A percentile compares a stretch with the other conserved stretches of the same genome.
These are phyloP conservation scores for Tetraodon nigroviridis DNA, from an alignment of 2,113 vertebrate genomes.

Conservation along the genomic window DNA sequence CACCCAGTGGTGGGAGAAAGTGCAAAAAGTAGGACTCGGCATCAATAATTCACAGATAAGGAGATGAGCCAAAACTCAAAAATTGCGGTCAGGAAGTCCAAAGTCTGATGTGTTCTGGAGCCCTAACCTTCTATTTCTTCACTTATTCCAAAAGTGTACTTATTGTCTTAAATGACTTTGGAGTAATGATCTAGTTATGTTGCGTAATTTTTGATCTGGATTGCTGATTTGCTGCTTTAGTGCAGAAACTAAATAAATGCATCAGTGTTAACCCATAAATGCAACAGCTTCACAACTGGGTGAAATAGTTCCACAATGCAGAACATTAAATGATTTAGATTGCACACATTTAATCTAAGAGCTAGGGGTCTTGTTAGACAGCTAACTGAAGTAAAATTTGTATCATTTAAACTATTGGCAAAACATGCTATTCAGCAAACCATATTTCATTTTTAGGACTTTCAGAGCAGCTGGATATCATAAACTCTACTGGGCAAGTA, in stretches of 20 bases:
- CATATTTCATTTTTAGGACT: neutral
- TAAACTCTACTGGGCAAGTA: slow-evolving; percentile 5
- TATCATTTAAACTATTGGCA: too few relatives aligned
- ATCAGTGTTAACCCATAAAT: too few relatives aligned
- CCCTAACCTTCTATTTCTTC: too few relatives aligned
- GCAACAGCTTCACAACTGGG: too few relatives aligned
- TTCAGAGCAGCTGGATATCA: slow-evolving; percentile 1
- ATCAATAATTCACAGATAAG: too few relatives aligned
- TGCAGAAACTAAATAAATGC: neutral
- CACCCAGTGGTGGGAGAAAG: slow-evolving; percentile 48
- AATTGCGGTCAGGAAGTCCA: too few relatives aligned
- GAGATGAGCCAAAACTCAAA: too few relatives aligned
- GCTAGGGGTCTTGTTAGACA: too few relatives aligned
- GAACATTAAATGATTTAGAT: neutral
- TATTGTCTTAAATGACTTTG: neutral
- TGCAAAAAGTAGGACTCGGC: neutral
- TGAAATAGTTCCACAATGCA: too few relatives aligned
- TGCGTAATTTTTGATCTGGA: neutral
- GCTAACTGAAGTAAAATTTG: too few relatives aligned
- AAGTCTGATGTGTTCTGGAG: too few relatives aligned
- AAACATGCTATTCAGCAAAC: neutral
- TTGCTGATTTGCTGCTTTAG: neutral
- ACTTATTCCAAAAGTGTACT: neutral
- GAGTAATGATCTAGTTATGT: neutral
- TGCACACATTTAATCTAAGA: neutral